phyloP scores from a whole-genome alignment of 2,113 vertebrate species.

The Laticauda colubrina region DNA sequence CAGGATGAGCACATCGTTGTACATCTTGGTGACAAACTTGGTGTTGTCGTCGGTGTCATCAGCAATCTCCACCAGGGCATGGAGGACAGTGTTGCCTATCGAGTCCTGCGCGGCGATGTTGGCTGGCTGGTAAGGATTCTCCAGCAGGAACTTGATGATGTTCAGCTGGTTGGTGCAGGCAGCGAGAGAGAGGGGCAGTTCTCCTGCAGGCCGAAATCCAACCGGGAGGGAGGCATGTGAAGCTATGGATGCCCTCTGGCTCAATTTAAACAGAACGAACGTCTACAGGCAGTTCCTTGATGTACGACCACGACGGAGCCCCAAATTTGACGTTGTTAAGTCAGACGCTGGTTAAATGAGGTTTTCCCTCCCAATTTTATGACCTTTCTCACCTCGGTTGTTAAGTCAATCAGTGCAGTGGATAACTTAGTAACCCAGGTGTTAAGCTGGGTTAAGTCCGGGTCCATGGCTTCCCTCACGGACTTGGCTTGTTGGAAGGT shows the following conservation, averaged over 20 bases:
- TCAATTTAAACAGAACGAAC: neutral
- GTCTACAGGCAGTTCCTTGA: too few relatives aligned
- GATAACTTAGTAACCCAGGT: too few relatives aligned
- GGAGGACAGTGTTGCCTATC: slow-evolving; percentile 88
- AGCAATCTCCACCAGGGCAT: slow-evolving; percentile 85
- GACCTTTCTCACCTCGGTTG: too few relatives aligned
- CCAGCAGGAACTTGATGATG: slow-evolving; percentile 86
- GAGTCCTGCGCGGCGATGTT: slow-evolving; percentile 75
- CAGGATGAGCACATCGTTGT: slow-evolving; percentile 83
- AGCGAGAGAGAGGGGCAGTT: slow-evolving; percentile 90
- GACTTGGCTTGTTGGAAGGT: too few relatives aligned
- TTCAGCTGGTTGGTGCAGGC: slow-evolving; percentile 94
- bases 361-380: too few relatives aligned
- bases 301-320: too few relatives aligned
- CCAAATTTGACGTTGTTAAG: too few relatives aligned
- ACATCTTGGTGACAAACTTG: slow-evolving; percentile 88
- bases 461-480: too few relatives aligned
- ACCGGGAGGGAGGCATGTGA: neutral
- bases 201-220: slow-evolving; percentile 71
- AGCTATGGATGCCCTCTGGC: neutral
- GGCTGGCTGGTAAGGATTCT: slow-evolving; percentile 77
- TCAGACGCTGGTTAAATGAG: too few relatives aligned
- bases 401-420: too few relatives aligned
- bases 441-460: too few relatives aligned
- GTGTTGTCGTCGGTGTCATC: slow-evolving; percentile 88